Evolutionary conservation across 2,888 invertebrate species (phyloP), one percentile per base, ranked within the genome.

Genomic region (Idaea biselata): DNA sequence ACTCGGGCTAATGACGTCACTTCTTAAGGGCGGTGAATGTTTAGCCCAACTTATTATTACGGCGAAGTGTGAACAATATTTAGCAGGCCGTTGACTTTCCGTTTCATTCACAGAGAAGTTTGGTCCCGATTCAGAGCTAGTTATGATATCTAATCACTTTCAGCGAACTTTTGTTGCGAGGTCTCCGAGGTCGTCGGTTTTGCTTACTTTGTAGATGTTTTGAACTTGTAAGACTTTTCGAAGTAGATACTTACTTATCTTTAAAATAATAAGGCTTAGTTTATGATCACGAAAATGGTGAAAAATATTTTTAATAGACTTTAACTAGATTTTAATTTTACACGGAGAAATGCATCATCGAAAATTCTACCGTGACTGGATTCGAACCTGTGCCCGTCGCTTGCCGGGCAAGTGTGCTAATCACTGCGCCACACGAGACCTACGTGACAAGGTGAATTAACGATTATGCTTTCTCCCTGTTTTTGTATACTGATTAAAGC

Each of bases 71-170:
- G 78, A 84, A 81, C 83, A 81, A 82, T 81, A 44, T 44, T 44
- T 44, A 44, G 44, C 44, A 79, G 86, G 84, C 77, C 87, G 81
- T 87, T 87, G 87, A 87, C 86, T 87, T 82, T 81, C 79, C 79
- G 76, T 83, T 86, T 84, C 86, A 86, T 87, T 87, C 85, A 83
- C 70, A 44, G 14, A 44, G 44, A 44, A 44, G 44, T 44, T 44
- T 44, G 44, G 44, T 11, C 44, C 14, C 44, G 44, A 44, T 44
- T 44, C 44, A 14, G 44, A 44, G 44, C 44, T 44, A 44, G 44
- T 44, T 44, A 44, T 44, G 44, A 44, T 44, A 44, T 44, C 44
- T 44, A 44, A 44, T 44, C 44, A 44, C 44, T 44, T 44, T 44
- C 44, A 8, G 44, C 44, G 44, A 44, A 44, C 44, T 44, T 44